Base-by-base conservation (phyloP, 2,797 vertebrate genomes). In the Eupleurogrammus muticus region DNA sequence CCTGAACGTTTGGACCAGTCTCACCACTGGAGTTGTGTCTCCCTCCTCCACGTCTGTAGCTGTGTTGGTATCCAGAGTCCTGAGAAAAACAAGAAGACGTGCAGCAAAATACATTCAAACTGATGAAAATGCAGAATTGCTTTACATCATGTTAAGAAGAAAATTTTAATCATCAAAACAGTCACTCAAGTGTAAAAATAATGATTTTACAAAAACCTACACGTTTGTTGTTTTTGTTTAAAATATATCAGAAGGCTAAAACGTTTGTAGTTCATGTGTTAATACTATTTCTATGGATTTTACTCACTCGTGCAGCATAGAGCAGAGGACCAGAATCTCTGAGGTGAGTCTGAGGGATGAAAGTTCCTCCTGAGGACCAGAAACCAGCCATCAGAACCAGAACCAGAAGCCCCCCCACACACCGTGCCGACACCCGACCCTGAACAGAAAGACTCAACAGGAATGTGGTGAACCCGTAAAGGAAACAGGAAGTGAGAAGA, bases 31-130 rank as follows among this genome's bases (percentile, higher is more conserved):
- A 94, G 85, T 92, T 94, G 56, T 93, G 86, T 67, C 94, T 93
- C 52, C 93, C 94, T 70, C 91, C 94, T 83, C 92, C 94, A 64
- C 93, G 89, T 77, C 96, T 96, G 77, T 95, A 96, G 80, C 88
- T 87, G 20, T 94, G 94, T 75, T 96, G 96, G 83, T 95, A 96
- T 77, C 93, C 96, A 23, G 92, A 84, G 63, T 98, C 97, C 98
- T 97, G 48, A 19, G 20, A 56, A 84, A 3, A 76, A 60, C 0
- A 36, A 72, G 3, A 38, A 53, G 1, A 66, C 10, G 70, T 3
- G 54, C 13, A 40, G 21, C 36, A 14, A 46, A 49, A 62, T 11
- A 12, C 12, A 9, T 13, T 8, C 4, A 38, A 12, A 16, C 4
- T 14, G 3, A 48, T 4, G 64, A 19, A 48, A n/a, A n/a, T n/a